Conservation (phyloP, 2,888 invertebrate species). For the Netelia inedita region DNA sequence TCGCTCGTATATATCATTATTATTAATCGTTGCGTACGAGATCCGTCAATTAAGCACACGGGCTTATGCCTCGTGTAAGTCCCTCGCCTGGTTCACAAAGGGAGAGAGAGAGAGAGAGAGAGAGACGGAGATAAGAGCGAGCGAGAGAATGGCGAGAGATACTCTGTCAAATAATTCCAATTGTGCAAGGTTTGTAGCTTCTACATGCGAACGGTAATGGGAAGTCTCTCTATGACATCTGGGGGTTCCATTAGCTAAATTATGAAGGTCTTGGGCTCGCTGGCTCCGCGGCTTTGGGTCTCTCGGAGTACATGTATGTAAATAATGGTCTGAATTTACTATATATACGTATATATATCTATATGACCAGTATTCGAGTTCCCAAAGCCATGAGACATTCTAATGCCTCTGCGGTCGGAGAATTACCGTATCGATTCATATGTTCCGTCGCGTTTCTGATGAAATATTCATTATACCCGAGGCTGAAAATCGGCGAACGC, state of each 20-base stretch:
- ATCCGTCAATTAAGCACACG: conserved; percentile 64
- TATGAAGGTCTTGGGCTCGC: conserved; percentile 66
- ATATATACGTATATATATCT: neutral
- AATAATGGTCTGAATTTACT: neutral
- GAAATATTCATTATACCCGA: no score
- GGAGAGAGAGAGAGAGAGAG: conserved; percentile 19
- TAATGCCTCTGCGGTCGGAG: conserved; percentile 39
- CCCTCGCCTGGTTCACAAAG: conserved; percentile 42
- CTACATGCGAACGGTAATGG: conserved; percentile 14
- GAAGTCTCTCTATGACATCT: conserved; percentile 64
- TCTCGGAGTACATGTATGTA: conserved; percentile 14
- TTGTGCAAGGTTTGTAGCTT: conserved; percentile 21
- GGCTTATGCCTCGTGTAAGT: conserved; percentile 47
- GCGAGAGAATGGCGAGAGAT: conserved; percentile 50
- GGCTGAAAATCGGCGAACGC: no score
- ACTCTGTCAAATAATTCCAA: conserved; percentile 50
- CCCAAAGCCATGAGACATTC: conserved; percentile 40
- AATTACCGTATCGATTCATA: conserved; percentile 41
- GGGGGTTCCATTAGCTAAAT: conserved; percentile 72
- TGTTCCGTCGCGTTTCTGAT: neutral
- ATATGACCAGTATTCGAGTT: neutral
- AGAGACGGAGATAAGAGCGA: conserved; percentile 11
- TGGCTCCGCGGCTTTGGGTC: conserved; percentile 24
- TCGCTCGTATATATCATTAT: conserved; percentile 53
- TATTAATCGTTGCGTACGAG: conserved; percentile 68